Conservation (phyloP, 2,113 vertebrate genomes). For the Istiophorus platypterus region DNA sequence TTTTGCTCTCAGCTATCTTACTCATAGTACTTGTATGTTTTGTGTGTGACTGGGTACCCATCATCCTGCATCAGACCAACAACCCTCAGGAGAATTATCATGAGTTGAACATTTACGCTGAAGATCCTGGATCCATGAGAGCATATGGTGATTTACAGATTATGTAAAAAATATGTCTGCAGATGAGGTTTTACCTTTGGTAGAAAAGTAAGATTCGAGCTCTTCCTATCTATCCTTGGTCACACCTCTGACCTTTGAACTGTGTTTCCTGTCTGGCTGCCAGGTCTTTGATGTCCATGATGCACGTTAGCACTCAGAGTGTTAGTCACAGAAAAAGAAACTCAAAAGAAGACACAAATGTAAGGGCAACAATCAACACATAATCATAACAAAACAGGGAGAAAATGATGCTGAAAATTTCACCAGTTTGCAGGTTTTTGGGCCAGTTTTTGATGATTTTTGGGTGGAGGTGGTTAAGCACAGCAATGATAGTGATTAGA, state of each 20-base stretch:
- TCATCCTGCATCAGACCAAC: constrained; percentile 18
- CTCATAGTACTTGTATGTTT: constrained; percentile 17
- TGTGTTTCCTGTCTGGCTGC: background rate
- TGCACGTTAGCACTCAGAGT: constrained; percentile 14
- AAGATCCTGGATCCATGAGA: background rate
- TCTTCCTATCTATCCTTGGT: background rate
- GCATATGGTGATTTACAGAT: background rate
- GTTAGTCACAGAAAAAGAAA: constrained; percentile 3
- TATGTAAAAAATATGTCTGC: background rate
- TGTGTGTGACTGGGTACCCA: constrained; percentile 17
- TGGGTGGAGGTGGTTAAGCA: background rate
- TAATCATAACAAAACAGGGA: background rate
- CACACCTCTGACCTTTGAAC: constrained; percentile 47
- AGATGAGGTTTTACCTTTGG: background rate
- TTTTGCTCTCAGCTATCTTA: constrained; percentile 26
- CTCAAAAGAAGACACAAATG: no score
- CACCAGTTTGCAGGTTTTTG: background rate
- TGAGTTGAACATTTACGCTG: background rate
- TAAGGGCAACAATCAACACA: background rate
- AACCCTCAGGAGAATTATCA: constrained; percentile 13
- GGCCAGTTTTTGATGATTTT: background rate
- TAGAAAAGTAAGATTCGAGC: background rate
- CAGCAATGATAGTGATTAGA: no score
- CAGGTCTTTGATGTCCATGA: constrained; percentile 38
- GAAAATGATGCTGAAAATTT: background rate